Evolutionary conservation across 2,113 vertebrate genomes (phyloP), one percentile per base, ranked within the genome.

Genomic region (Fregata magnificens): DNA sequence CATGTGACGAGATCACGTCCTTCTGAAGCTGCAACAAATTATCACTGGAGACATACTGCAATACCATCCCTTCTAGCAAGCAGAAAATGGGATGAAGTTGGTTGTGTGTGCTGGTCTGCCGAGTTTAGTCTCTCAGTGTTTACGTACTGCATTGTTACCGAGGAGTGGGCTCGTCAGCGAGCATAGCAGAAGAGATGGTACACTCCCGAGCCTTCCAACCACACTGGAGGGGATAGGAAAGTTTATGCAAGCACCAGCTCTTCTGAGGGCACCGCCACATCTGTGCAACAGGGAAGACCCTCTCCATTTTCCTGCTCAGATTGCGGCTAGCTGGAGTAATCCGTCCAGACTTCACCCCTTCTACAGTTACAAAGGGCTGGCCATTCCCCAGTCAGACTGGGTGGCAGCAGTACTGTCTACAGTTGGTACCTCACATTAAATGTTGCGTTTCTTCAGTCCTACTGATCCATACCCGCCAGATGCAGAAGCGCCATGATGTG

Each of bases 1-100:
- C 7, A 3, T 3, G 2, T 34, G 44, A 59, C 1, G 1, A 42
- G n/a, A 69, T 32, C 2, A 0, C 42, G 82, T 86, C 21, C 49
- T 71, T 49, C 14, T 65, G 47, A 52, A 63, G 34, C 21, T 67
- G 38, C 47, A 72, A 18, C 20, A 38, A 50, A 25, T 14, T 17
- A 24, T 25, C 36, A 36, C 6, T 69, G 34, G 24, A 82, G 47
- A 65, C 31, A 40, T 8, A 34, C 38, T 85, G 29, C 36, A 63
- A n/a, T 34, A 29, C 9, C n/a, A 45, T 28, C 28, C 40, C 28
- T 66, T 38, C 32, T 17, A 72, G 52, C 24, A n/a, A 50, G 52
- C 50, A 77, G n/a, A 34, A 66, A 76, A n/a, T 4, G 10, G 24
- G 28, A 55, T 82, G 45, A 38, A 55, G 31, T 26, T 53, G 32